phyloP scores from a whole-genome alignment of 2,797 vertebrate species.

The Lacerta viridis region DNA sequence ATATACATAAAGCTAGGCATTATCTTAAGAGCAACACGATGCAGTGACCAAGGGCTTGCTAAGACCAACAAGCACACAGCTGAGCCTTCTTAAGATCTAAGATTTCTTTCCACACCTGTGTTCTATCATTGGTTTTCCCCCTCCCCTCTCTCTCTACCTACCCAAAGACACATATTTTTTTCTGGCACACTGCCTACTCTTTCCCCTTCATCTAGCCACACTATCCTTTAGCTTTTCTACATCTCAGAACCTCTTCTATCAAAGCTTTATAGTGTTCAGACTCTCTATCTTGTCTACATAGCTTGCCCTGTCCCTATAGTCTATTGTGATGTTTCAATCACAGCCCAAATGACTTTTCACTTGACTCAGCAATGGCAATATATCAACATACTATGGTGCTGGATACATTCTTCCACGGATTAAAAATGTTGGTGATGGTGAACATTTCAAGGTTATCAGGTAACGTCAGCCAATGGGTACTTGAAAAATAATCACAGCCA shows the following conservation, averaged over 20 bases:
- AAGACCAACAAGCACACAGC: background rate
- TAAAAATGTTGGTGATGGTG: background rate
- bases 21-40: background rate
- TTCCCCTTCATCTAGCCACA: background rate
- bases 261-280: background rate
- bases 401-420: background rate
- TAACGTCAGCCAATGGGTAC: background rate
- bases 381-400: background rate
- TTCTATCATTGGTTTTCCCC: background rate
- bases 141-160: too few relatives aligned
- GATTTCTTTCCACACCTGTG: background rate
- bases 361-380: background rate
- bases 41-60: background rate
- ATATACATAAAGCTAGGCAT: background rate
- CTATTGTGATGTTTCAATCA: background rate
- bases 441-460: background rate
- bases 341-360: too few relatives aligned
- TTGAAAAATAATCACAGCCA: background rate
- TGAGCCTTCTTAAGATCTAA: background rate
- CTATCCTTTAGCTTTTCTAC: background rate
- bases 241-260: background rate
- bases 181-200: background rate
- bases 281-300: background rate
- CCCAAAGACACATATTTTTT: background rate
- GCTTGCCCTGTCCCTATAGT: background rate